A percentile compares a stretch with the other conserved stretches of the same genome.
These are phyloP conservation scores for Halocynthia roretzi DNA, from an alignment of 23 tunicate species.

Conservation along the genomic window DNA sequence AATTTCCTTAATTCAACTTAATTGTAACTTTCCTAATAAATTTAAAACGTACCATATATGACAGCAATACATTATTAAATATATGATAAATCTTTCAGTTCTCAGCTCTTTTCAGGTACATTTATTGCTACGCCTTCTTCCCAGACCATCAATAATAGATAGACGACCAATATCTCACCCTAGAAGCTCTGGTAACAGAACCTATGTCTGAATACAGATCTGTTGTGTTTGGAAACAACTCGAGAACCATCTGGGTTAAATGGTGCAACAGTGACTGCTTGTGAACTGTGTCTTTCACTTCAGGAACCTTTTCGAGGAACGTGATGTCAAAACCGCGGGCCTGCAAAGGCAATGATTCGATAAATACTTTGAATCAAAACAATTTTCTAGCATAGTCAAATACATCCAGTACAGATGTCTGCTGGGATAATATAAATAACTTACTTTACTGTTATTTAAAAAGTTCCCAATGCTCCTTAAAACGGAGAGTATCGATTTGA, in stretches of 20 bases:
- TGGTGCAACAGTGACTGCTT: slow-evolving; percentile 95
- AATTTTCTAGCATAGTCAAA: neutral
- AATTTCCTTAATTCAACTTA: no score
- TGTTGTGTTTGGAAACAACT: slow-evolving; percentile 48
- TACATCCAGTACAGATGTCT: neutral
- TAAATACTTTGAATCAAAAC: neutral
- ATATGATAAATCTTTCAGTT: neutral
- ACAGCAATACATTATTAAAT: neutral
- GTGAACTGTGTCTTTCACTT: slow-evolving; percentile 95
- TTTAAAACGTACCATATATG: no score
- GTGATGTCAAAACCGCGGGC: slow-evolving; percentile 88
- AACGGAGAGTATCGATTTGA: slow-evolving; percentile 49
- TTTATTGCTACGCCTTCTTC: neutral
- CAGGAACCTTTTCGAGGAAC: slow-evolving; percentile 89
- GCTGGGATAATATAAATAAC: neutral
- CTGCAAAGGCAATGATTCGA: slow-evolving; percentile 15
- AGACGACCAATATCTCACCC: slow-evolving; percentile 38
- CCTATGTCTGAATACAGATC: slow-evolving; percentile 91
- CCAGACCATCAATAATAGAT: slow-evolving; percentile 1
- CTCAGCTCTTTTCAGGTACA: neutral
- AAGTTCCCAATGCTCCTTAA: slow-evolving; percentile 84
- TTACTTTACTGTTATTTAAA: slow-evolving; percentile 70
- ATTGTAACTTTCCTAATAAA: no score
- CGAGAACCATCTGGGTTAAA: slow-evolving; percentile 75
- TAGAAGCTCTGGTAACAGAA: slow-evolving; percentile 72